A percentile compares a stretch with the other conserved stretches of the same genome.
phyloP scores from a whole-genome alignment of 2,113 vertebrate species.

The Bambusicola thoracicus region DNA sequence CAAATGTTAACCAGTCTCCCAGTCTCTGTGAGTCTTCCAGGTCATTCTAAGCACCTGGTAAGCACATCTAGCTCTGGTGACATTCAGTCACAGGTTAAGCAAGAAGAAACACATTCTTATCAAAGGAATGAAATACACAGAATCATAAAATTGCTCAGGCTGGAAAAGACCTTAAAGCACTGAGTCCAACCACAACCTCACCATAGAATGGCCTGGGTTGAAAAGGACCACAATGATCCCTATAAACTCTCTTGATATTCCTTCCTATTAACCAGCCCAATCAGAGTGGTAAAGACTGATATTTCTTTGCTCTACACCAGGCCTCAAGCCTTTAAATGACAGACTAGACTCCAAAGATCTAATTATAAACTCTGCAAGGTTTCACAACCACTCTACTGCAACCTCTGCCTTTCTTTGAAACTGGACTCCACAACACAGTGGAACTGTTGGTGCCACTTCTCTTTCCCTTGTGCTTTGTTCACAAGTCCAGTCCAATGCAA shows the following conservation, averaged over 20 bases:
- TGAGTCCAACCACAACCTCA: too few relatives aligned
- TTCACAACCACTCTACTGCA: background rate
- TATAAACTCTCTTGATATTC: slow-evolving; percentile 38
- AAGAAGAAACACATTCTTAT: background rate
- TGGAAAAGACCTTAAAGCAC: too few relatives aligned
- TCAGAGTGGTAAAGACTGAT: background rate
- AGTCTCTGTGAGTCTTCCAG: background rate
- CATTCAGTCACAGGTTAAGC: slow-evolving; percentile 15
- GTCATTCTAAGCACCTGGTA: background rate
- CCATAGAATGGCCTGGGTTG: too few relatives aligned
- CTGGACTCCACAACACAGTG: background rate
- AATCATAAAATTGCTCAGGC: too few relatives aligned
- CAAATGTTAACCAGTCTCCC: background rate
- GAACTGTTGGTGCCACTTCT: background rate
- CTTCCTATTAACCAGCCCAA: background rate
- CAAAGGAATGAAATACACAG: slow-evolving; percentile 9
- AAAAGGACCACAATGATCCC: background rate
- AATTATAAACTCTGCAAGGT: background rate
- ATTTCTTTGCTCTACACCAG: slow-evolving; percentile 45
- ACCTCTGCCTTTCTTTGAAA: slow-evolving; percentile 6
- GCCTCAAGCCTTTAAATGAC: slow-evolving; percentile 39
- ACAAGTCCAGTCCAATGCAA: background rate
- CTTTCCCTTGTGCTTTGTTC: background rate
- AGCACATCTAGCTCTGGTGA: background rate
- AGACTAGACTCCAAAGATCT: slow-evolving; percentile 24